Evolutionary conservation across 2,797 vertebrate genomes (phyloP).

Genomic region (Propithecus perrieri): DNA sequence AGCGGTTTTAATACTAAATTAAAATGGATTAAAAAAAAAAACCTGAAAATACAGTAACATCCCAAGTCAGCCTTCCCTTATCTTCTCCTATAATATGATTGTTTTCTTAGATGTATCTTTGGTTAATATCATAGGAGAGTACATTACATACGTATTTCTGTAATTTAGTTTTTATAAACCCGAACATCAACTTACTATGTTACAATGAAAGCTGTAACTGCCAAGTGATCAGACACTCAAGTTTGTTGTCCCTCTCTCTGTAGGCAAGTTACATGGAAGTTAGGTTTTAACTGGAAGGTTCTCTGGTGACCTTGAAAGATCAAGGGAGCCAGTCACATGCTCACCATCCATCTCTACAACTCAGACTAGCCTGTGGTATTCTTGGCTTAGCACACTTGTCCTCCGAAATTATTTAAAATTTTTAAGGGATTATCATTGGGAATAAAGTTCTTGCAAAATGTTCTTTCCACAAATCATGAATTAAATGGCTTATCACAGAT

Average conservation of each 20-base stretch:
- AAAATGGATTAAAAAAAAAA: neutral
- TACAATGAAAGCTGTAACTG: neutral
- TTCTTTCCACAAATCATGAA: slow-evolving; percentile 12
- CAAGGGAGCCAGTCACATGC: neutral
- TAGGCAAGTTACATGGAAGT: neutral
- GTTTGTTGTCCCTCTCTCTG: neutral
- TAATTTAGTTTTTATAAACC: slow-evolving; percentile 22
- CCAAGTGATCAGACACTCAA: neutral
- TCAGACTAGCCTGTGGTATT: neutral
- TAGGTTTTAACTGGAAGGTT: neutral
- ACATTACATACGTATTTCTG: neutral
- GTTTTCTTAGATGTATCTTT: neutral
- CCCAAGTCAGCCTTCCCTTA: neutral
- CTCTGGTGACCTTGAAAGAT: neutral
- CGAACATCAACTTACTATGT: neutral
- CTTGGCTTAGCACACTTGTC: neutral
- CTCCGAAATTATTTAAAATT: slow-evolving; percentile 15
- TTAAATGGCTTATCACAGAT: slow-evolving; percentile 10
- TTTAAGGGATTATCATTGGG: neutral
- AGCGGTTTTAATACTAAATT: neutral
- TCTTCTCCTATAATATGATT: neutral
- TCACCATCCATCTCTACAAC: neutral
- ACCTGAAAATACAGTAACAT: neutral
- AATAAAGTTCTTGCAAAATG: slow-evolving; percentile 35
- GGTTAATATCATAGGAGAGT: neutral